These are phyloP conservation scores for Aphaenogaster rudis DNA, from an alignment of 1,140 invertebrate genomes.

Conservation along the genomic window DNA sequence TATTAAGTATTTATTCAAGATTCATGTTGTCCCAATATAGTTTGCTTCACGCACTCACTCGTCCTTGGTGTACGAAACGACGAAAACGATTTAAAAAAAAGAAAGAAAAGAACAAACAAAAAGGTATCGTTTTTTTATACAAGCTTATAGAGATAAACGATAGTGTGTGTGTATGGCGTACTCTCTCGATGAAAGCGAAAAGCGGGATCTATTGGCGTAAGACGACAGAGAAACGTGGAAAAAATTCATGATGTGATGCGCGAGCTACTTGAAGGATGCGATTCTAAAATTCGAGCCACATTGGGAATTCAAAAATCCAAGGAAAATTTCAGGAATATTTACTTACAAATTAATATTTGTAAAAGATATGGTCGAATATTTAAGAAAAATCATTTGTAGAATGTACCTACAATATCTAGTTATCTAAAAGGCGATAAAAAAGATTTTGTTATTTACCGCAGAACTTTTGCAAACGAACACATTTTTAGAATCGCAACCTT, in stretches of 20 bases:
- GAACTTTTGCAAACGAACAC: not conserved
- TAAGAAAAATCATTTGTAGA: not conserved
- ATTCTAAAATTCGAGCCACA: conserved; percentile 23
- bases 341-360: not conserved
- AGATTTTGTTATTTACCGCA: not conserved
- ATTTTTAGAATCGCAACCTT: conserved; percentile 23
- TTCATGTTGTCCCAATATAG: conserved; percentile 80
- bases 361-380: not conserved
- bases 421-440: not conserved
- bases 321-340: not conserved
- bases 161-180: conserved; percentile 48
- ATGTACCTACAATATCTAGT: not conserved
- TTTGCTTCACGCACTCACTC: conserved; percentile 79
- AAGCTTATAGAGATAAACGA: conserved; percentile 72
- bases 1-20: conserved; percentile 83
- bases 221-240: conserved; percentile 15
- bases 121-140: conserved; percentile 76
- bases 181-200: conserved; percentile 48
- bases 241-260: not conserved
- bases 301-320: not conserved
- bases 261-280: not conserved
- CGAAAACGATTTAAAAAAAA: conserved; percentile 54
- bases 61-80: conserved; percentile 73
- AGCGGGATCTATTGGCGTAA: conserved; percentile 31
- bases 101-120: conserved; percentile 50